A percentile compares a stretch with the other conserved stretches of the same genome.
Conservation (phyloP, 2,113 vertebrate species). For the Gracilinanus agilis region DNA sequence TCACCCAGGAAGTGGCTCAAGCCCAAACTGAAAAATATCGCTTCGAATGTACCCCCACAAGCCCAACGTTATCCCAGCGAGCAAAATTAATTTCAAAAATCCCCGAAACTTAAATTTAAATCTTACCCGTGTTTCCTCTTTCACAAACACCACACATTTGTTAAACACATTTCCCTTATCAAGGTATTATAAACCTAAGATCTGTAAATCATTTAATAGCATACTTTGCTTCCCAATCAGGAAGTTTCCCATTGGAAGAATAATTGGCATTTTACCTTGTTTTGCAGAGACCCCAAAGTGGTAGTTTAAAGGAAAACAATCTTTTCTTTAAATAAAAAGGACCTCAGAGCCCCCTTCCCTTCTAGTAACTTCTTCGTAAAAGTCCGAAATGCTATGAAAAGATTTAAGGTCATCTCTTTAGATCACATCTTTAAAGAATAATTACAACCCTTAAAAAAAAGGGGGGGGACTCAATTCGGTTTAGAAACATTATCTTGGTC, state of each 20-base stretch:
- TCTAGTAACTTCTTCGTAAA: conserved; percentile 88
- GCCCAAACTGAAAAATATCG: conserved; percentile 92
- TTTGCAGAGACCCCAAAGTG: conserved; percentile 97
- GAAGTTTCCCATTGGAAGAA: conserved; percentile 94
- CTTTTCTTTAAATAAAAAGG: conserved; percentile 99
- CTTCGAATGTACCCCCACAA: conserved; percentile 92
- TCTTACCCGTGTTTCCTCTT: conserved; percentile 80
- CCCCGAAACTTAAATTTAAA: conserved; percentile 96
- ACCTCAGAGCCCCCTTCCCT: conserved; percentile 93
- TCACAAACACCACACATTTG: conserved; percentile 96
- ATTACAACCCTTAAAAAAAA: conserved; percentile 94
- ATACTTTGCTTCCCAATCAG: conserved; percentile 99
- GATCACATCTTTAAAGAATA: conserved; percentile 91
- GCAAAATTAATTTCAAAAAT: conserved; percentile 90
- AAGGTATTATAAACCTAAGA: conserved; percentile 98
- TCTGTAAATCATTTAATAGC: conserved; percentile 99
- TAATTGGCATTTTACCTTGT: conserved; percentile 89
- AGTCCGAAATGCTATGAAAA: conserved; percentile 98
- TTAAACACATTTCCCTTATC: neutral
- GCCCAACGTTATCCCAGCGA: conserved; percentile 90
- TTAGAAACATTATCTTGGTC: conserved; percentile 98
- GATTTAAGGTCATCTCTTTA: conserved; percentile 99
- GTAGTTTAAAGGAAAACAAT: conserved; percentile 97
- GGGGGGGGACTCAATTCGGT: conserved; percentile 90
- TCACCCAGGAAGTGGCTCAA: conserved; percentile 95